phyloP scores from a whole-genome alignment of 2,888 invertebrate species.

The Tineola bisselliella region DNA sequence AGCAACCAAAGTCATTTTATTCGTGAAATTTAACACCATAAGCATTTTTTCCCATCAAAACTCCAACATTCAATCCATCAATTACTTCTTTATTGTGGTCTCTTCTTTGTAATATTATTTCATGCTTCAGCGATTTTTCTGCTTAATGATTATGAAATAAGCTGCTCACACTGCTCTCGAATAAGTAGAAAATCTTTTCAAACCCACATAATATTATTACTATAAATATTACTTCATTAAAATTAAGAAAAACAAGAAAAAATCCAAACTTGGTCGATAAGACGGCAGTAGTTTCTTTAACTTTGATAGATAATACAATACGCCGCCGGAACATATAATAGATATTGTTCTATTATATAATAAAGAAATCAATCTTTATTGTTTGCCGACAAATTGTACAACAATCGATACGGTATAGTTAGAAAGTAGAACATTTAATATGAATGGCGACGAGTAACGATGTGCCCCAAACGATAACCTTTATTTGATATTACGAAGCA shows the following conservation, averaged over 20 bases:
- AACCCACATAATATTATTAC: no score
- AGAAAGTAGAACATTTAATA: constrained; percentile 1
- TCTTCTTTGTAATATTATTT: background rate
- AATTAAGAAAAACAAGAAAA: no score
- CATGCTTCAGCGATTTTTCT: background rate
- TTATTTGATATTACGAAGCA: background rate
- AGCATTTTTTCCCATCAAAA: background rate
- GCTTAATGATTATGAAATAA: background rate
- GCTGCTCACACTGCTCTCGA: background rate
- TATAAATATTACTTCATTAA: no score
- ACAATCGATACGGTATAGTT: constrained; percentile 5
- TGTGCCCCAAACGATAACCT: background rate
- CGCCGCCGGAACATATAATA: no score
- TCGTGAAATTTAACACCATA: background rate
- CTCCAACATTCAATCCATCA: no score
- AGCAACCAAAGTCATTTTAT: background rate
- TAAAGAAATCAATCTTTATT: background rate
- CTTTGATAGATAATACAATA: no score
- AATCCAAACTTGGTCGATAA: no score
- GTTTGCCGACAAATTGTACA: background rate
- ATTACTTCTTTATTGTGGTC: background rate
- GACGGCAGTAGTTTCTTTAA: no score
- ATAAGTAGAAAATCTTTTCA: background rate
- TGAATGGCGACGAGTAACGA: background rate
- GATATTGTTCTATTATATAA: background rate